Evolutionary conservation across 2,888 invertebrate species (phyloP), one percentile per base, ranked within the genome.

Genomic region (Cepaea hortensis): DNA sequence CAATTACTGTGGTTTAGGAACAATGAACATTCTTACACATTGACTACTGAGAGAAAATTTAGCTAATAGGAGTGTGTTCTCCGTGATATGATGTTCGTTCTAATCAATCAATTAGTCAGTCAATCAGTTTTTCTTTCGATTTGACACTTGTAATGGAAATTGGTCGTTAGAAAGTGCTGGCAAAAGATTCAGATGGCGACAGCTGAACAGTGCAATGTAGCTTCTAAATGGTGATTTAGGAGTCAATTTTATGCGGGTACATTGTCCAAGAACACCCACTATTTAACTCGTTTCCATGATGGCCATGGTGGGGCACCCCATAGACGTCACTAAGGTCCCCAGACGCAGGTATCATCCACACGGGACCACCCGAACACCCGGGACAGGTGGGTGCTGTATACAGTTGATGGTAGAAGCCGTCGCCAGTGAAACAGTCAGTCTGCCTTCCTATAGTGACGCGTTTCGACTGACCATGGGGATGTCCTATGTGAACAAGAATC

Each of bases 391-490:
- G 65, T 5, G 62, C 84, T 18, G 75, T 76, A 65, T 76, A 84
- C 9, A 55, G 61, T 20, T 76, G 72, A 2, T 65, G 13, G 68
- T 77, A 84, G 35, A 35, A 35, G 3, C 84, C 84, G 9, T 84
- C 13, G n/a, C 68, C 76, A 15, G 75, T 72, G 18, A 62, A 61
- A 18, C 84, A 65, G 46, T 62, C 65, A 11, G 35, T n/a, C 2
- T 35, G 72, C 35, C 7, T 75, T 4, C 84, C 84, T 13, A 84
- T 18, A 23, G 72, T 76, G 61, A 84, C 46, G 1, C 48, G 62
- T 48, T 84, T 84, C 46, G 75, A 75, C 62, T 61, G 76, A 48
- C 84, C 84, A 50, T 84, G 84, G 3, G 84, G 84, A 61, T 84
- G 84, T 61, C 76, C 76, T 18, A 84, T 61, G 65, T 80, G 80